A percentile compares a stretch with the other conserved stretches of the same genome.
These are phyloP conservation scores for Nebria brevicollis DNA, from an alignment of 2,888 invertebrate species.

Conservation along the genomic window DNA sequence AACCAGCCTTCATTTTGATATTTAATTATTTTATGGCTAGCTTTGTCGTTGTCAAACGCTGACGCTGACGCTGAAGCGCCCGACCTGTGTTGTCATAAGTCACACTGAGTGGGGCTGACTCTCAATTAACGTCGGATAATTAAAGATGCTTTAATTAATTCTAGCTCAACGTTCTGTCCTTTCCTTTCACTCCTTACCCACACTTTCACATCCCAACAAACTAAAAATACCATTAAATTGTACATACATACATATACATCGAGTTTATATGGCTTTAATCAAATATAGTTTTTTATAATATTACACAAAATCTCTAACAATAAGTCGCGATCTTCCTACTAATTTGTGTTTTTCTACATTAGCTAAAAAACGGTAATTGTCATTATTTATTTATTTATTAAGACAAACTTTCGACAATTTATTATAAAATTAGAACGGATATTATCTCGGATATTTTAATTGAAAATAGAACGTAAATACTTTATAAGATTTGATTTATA, in stretches of 20 bases:
- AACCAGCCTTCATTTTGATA: constrained; percentile 63
- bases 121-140: constrained; percentile 60
- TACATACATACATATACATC: not conserved
- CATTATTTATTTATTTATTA: too few species aligned
- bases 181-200: not conserved
- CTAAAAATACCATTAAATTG: not conserved
- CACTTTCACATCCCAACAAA: not conserved
- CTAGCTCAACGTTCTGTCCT: constrained; percentile 52
- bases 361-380: too few species aligned
- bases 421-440: too few species aligned
- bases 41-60: constrained; percentile 56
- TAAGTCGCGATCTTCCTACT: too few species aligned
- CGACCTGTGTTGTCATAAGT: constrained; percentile 57
- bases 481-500: too few species aligned
- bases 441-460: too few species aligned
- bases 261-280: too few species aligned
- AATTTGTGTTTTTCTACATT: too few species aligned
- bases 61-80: constrained; percentile 51
- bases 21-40: constrained; percentile 62
- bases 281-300: too few species aligned
- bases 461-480: too few species aligned
- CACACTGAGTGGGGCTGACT: constrained; percentile 53
- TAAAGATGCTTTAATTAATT: constrained; percentile 62
- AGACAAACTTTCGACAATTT: too few species aligned
- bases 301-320: too few species aligned